Conservation (phyloP, 2,888 invertebrate genomes). For the Chelonus formosanus region DNA sequence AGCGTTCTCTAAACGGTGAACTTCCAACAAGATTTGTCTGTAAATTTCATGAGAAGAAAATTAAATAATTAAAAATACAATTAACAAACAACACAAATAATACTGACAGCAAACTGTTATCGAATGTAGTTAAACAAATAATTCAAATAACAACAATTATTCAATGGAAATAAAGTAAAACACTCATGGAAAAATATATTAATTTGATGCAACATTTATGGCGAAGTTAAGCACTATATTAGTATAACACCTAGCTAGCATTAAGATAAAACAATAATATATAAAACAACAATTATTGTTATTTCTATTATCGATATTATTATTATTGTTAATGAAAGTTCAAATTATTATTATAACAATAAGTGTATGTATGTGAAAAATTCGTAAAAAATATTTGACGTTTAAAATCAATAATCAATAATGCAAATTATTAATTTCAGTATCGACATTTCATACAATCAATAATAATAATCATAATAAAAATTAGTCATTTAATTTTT, state of each 20-base stretch:
- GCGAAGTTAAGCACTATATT: constrained; percentile 29
- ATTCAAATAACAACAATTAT: background rate
- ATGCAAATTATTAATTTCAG: too few species aligned
- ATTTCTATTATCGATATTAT: too few species aligned
- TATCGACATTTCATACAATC: too few species aligned
- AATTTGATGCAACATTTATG: constrained; percentile 31
- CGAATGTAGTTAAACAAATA: constrained; percentile 30
- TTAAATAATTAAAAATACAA: constrained; percentile 36
- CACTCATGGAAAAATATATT: constrained; percentile 3
- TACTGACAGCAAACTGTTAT: constrained; percentile 6
- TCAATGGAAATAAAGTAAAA: constrained; percentile 9
- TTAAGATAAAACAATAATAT: background rate
- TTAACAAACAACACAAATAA: constrained; percentile 2
- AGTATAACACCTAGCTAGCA: constrained; percentile 10
- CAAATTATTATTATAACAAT: too few species aligned
- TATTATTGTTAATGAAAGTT: too few species aligned
- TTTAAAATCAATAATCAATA: too few species aligned
- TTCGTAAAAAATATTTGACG: too few species aligned
- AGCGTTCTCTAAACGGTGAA: constrained; percentile 88
- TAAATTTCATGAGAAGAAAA: constrained; percentile 54
- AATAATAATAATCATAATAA: too few species aligned
- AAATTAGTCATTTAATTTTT: too few species aligned
- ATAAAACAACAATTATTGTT: too few species aligned
- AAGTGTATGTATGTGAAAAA: too few species aligned
- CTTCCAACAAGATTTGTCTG: constrained; percentile 72